phyloP scores from a whole-genome alignment of 2,888 invertebrate species.

The Plebejus melissa region DNA sequence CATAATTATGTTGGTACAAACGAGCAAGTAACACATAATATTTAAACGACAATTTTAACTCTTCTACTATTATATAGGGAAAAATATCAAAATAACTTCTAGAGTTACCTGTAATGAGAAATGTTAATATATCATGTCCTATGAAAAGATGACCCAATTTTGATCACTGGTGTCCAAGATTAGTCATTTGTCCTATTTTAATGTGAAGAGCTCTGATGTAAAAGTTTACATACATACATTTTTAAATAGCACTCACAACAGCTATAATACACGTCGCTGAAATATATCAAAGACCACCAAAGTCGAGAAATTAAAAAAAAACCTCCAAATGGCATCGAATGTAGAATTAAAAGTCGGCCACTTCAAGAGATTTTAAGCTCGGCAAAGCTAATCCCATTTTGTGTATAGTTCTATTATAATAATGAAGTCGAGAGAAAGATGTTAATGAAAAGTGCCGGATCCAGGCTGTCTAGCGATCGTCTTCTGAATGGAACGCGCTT shows the following conservation, averaged over 20 bases:
- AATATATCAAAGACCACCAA: constrained; percentile 18
- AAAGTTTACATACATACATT: too few species aligned
- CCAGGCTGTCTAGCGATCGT: constrained; percentile 8
- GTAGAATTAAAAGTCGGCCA: constrained; percentile 21
- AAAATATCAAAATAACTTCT: too few species aligned
- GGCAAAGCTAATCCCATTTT: constrained; percentile 14
- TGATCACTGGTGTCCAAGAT: too few species aligned
- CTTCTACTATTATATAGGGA: too few species aligned
- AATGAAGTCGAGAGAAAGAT: not conserved
- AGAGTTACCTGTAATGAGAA: too few species aligned
- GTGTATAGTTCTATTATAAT: constrained; percentile 9
- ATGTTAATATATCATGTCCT: too few species aligned
- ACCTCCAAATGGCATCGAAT: not conserved
- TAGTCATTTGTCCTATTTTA: too few species aligned
- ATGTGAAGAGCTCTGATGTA: too few species aligned
- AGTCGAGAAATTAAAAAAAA: not conserved
- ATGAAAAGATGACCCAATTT: too few species aligned
- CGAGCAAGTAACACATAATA: not conserved
- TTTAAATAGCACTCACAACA: too few species aligned
- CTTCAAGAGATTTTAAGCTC: constrained; percentile 20
- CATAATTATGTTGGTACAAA: not conserved
- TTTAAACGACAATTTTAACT: too few species aligned
- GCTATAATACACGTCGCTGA: not conserved
- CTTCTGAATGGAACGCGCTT: constrained; percentile 15
- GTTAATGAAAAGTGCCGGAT: constrained; percentile 4